Base-by-base conservation (phyloP, 2,888 invertebrate genomes). In the Leucozona laternaria region DNA sequence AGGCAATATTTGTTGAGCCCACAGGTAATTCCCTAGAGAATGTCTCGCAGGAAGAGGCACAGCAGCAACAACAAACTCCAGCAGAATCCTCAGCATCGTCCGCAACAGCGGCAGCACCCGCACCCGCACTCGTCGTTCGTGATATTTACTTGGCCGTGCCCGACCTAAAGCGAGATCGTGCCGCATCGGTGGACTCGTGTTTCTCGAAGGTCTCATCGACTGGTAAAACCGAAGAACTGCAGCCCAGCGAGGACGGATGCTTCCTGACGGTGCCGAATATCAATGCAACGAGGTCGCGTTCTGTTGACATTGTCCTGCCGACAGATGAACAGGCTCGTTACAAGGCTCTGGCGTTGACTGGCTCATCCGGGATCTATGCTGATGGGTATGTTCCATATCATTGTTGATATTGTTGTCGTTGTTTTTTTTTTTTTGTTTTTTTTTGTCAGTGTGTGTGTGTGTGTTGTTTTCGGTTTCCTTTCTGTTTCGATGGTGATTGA, bases 141-240 rank as follows among this genome's bases (percentile, higher is more conserved):
- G 96, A 96, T 89, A 95, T 96, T 88, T 96, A 96, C 91, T 93
- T 97, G 57, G 95, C 96, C 79, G 97, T 97, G 83, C 97, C 97
- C 50, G 97, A 97, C 90, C 92, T 97, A 88, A 96, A 96, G 91
- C 94, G 97, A 31, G 97, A 97, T 91, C 95, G 97, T 20, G 97
- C 97, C 20, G 97, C 97, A 40, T 97, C 97, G 0, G 97, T 97
- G 2, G 97, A 97, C 91, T 97, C 97, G 20, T 96, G 97, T 91
- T 97, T 97, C 92, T 95, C 96, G 79, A 96, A 96, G 93, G 94
- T 96, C 70, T 94, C 95, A 28, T 95, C 96, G 62, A 94, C 95
- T 88, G 95, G 95, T 75, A 95, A 96, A 91, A 95, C 96, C 22
- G 95, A 95, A 90, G 95, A 96, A 90, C 91, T 96, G 88, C 93